Percentiles rank a stretch among this genome's conserved stretches.
Conservation (phyloP, 2,113 vertebrate species). For the Isurus oxyrinchus region DNA sequence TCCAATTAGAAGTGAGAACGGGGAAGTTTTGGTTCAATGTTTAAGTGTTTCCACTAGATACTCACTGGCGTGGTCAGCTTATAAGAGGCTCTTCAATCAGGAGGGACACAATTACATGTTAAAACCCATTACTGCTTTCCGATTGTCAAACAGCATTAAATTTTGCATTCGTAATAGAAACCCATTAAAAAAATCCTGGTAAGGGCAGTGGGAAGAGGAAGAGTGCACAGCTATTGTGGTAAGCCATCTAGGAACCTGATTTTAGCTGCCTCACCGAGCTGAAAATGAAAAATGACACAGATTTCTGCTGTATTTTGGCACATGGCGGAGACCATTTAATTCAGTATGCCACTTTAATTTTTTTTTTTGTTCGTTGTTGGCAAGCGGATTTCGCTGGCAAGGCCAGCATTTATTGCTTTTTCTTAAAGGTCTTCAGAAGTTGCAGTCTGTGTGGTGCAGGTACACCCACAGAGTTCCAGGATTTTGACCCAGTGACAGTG, state of each 20-base stretch:
- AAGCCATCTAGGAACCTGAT: background rate
- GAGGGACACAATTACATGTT: background rate
- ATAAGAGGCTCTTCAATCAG: background rate
- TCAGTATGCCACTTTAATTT: no score
- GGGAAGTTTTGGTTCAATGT: background rate
- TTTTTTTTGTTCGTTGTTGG: no score
- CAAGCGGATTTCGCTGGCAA: no score
- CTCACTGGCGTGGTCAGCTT: background rate
- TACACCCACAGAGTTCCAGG: no score
- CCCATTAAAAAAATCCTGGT: background rate
- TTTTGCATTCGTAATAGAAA: background rate
- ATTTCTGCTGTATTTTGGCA: background rate
- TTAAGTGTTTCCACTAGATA: background rate
- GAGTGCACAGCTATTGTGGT: background rate
- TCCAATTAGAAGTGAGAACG: background rate
- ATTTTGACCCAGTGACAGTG: no score
- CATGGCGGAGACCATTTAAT: background rate
- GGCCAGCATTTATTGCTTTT: no score
- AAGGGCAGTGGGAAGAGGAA: background rate
- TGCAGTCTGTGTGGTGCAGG: no score
- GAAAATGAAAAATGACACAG: background rate
- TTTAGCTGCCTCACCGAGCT: background rate
- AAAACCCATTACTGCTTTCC: background rate
- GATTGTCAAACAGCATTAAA: background rate
- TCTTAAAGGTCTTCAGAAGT: no score